Evolutionary conservation across 2,797 vertebrate species (phyloP), one percentile per base, ranked within the genome.

Genomic region (Myotis pilosus): DNA sequence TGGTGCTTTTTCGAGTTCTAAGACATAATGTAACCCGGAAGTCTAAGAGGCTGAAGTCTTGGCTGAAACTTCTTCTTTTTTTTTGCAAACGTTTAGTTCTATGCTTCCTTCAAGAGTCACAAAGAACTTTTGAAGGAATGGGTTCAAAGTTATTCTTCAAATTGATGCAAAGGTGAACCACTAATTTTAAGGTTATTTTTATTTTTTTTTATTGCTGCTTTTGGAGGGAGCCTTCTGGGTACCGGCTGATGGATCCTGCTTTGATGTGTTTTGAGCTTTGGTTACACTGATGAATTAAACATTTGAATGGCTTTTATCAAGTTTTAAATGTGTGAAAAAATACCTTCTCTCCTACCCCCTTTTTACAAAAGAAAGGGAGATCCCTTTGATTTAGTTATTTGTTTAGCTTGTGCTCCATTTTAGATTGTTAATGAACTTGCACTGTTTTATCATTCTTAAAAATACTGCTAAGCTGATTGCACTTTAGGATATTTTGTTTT

Each of bases 131-230:
- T 97, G 87, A 25, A 81, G 97, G 96, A 68, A 93, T 95, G 95
- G 91, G 92, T 97, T 92, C 3, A 47, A 95, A 92, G 72, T 97
- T 97, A 97, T 96, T 97, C 92, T 95, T 79, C 33, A 86, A 90
- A 97, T 96, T 97, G 94, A 96, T 96, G 95, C 95, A 95, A 96
- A 97, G 89, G 91, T 94, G 92, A 97, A 95, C 96, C 96, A 97
- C 98, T 98, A 95, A 97, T 97, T 98, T 98, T 97, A 97, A 81
- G 41, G 95, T 96, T 96, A 96, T 96, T 97, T 55, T 89, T 76
- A 2, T 82, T 33, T 87, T 95, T 95, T 36, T 85, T 94, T 81
- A 84, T 82, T 51, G 83, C 64, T 90, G 64, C 64, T 55, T 75
- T 94, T 76, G 88, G 92, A 93, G 68, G 53, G 91, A 91, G 82